These are phyloP conservation scores for Helicoverpa zea DNA, from an alignment of 1,140 invertebrate genomes.

Conservation along the genomic window DNA sequence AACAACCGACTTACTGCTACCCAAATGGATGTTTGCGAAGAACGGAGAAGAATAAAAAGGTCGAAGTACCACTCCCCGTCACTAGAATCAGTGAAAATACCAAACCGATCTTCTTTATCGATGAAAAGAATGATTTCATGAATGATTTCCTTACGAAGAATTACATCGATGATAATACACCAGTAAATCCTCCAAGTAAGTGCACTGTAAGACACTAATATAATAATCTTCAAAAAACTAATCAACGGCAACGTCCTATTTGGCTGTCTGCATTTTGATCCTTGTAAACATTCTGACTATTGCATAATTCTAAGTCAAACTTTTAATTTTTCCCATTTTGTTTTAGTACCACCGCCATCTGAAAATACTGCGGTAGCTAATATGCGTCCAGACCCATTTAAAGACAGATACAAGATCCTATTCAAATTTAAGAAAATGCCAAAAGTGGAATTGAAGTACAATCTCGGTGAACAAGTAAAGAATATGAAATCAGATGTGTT, in stretches of 20 bases:
- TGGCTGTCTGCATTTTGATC: too few relatives aligned
- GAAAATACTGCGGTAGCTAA: constrained; percentile 38
- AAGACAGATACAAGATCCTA: constrained; percentile 67
- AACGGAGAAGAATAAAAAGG: constrained; percentile 53
- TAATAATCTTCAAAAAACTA: too few relatives aligned
- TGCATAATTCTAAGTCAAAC: too few relatives aligned
- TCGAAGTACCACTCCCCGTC: constrained; percentile 38
- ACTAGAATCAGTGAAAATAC: constrained; percentile 55
- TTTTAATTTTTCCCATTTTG: not conserved
- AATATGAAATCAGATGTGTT: constrained; percentile 67
- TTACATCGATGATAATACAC: constrained; percentile 21
- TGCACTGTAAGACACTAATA: not conserved
- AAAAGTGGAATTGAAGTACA: constrained; percentile 74
- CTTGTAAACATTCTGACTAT: too few relatives aligned
- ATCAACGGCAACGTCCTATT: too few relatives aligned
- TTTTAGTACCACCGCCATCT: constrained; percentile 49
- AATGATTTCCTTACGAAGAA: constrained; percentile 43
- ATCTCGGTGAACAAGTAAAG: constrained; percentile 74
- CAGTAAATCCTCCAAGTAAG: not conserved
- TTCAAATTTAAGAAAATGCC: constrained; percentile 73
- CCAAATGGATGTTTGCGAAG: constrained; percentile 76
- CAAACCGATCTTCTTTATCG: constrained; percentile 62
- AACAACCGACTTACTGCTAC: constrained; percentile 76
- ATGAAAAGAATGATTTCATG: constrained; percentile 54
- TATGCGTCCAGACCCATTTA: constrained; percentile 63